These are phyloP conservation scores for Cotesia typhae DNA, from an alignment of 1,140 invertebrate species.

Conservation along the genomic window DNA sequence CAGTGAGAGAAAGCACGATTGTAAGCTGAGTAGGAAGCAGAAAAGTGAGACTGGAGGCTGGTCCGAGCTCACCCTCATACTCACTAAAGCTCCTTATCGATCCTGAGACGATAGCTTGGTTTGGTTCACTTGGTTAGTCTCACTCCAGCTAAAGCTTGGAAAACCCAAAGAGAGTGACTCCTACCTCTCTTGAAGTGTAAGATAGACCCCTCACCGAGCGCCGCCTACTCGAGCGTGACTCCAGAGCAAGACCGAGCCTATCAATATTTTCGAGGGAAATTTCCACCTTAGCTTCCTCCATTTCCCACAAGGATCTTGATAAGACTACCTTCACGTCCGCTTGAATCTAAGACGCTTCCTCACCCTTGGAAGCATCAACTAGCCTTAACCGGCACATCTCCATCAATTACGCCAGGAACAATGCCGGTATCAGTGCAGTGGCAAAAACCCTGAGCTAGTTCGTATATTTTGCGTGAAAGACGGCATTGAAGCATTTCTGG, in stretches of 20 bases:
- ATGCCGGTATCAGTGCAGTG: no score
- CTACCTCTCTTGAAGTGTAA: conserved; percentile 42
- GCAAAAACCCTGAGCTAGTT: conserved; percentile 12
- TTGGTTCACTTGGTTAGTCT: conserved; percentile 17
- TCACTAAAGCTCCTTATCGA: conserved; percentile 63
- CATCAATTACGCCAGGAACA: not conserved
- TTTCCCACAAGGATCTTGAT: conserved; percentile 12
- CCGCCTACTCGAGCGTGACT: conserved; percentile 65
- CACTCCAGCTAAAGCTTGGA: no score
- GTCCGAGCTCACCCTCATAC: conserved; percentile 50
- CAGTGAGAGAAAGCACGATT: conserved; percentile 25
- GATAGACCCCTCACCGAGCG: conserved; percentile 53
- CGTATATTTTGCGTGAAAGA: conserved; percentile 6
- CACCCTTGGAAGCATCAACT: no score
- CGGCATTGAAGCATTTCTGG: conserved; percentile 35
- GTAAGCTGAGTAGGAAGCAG: conserved; percentile 33
- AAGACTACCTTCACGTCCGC: no score
- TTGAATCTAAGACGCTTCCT: no score
- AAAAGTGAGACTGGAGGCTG: conserved; percentile 53
- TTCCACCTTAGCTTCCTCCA: conserved; percentile 40
- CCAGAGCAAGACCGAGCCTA: conserved; percentile 63
- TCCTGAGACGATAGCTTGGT: conserved; percentile 49
- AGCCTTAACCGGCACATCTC: not conserved
- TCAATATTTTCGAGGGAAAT: conserved; percentile 64
- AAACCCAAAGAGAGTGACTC: not conserved